Base-by-base conservation (phyloP, 37 sponge, comb jelly and placozoan genomes). In the Petrosia ficiformis region DNA sequence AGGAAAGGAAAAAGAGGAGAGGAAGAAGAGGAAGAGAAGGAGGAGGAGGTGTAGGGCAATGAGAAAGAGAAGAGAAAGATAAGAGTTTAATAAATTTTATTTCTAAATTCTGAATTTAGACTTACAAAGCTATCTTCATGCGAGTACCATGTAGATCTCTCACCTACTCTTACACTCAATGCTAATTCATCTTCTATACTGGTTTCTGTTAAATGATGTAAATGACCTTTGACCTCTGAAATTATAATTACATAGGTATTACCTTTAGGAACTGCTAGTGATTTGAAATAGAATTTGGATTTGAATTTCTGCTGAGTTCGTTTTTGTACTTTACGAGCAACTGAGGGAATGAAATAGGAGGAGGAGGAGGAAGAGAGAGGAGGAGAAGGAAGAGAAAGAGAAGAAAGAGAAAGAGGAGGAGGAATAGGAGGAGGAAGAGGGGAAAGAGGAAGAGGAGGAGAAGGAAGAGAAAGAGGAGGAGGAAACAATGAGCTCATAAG, bases 111-210 rank as follows among this genome's bases (percentile, higher is more conserved):
- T 48, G 54, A 48, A 16, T 48, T 10, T 42, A 39, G 14, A 2
- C 82, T 67, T 35, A 82, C 82, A 48, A 82, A 82, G 2, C 40
- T 44, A 39, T 82, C 82, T 34, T 82, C 82, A 26, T 74, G 36
- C 5, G 8, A 68, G 19, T 5, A 16, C 82, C 82, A 82, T 2
- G 16, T 25, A 28, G 69, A 56, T 56, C 82, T 65, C 60, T 67
- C 68, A 26, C 57, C 56, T 21, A 25, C 5, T 61, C 28, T 11
- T 61, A 26, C 14, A 61, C 63, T 26, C 14, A 61, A 22, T n/a
- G 63, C 28, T 6, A 5, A 5, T 26, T 6, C n/a, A n/a, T 61
- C 63, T 11, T 61, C 63, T 61, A 29, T 5, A 61, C 28, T 26
- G n/a, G 26, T 26, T n/a, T n/a, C n/a, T n/a, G n/a, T n/a, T n/a